Base-by-base conservation (phyloP, 2,888 invertebrate genomes). In the Biston stratarius region DNA sequence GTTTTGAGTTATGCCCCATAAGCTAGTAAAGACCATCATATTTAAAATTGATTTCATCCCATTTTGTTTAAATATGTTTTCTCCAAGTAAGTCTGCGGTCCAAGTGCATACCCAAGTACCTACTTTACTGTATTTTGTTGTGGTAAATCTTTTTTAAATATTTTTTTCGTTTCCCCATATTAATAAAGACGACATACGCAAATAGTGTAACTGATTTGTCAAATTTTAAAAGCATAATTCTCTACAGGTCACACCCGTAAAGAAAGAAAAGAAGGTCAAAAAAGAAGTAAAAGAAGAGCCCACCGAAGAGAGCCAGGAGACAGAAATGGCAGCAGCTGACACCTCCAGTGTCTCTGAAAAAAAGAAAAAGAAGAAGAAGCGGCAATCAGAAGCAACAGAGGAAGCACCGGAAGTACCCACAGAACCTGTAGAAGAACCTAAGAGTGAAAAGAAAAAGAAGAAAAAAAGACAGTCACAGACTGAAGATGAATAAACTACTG, bases 281-380 rank as follows among this genome's bases (percentile, higher is more conserved):
- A 74, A 76, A 5, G 67, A 57, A 51, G 58, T 64, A 0, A 64
- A 61, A 24, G 72, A 61, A 36, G 66, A 67, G 74, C 94, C 94
- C 73, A 91, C 90, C 36, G 90, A 91, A 55, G 77, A 62, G 14
- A 69, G 40, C 63, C 57, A 80, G 70, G 77, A 80, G 33, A 76
- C 79, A 60, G 77, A 74, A 34, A 74, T 71, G 12, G 57, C 34
- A 14, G 71, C 77, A 40, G 73, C 79, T 5, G 79, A 79, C 33
- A 61, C 75, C 9, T 74, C 82, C 24, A 82, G 84, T 2, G 74
- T 79, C 12, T 88, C 89, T 15, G 94, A 94, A 75, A 95, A 95
- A 68, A 94, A 95, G 77, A 90, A 90, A 72, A 94, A 94, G 76
- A 94, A 94, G 78, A 95, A 94, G 78, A 95, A 92, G 82, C 94